A percentile compares a stretch with the other conserved stretches of the same genome.
Evolutionary conservation across 2,888 invertebrate species (phyloP).

Genomic region (Parnassius orleans): DNA sequence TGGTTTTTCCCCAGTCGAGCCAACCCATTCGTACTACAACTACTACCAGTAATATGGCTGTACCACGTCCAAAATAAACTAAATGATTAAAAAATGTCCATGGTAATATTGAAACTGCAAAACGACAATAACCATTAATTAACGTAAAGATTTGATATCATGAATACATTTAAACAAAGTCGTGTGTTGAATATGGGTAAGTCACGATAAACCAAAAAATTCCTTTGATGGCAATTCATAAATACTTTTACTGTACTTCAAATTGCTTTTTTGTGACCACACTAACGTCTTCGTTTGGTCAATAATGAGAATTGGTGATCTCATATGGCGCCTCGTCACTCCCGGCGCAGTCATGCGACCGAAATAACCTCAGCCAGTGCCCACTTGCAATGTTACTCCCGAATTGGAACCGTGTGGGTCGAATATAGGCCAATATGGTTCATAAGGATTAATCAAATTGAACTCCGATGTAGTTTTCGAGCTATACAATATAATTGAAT

Average conservation of each 20-base stretch:
- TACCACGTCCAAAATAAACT: too few relatives aligned
- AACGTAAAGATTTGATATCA: too few relatives aligned
- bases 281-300: slow-evolving; percentile 35
- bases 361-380: slow-evolving; percentile 57
- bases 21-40: too few relatives aligned
- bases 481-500: too few relatives aligned
- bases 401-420: slow-evolving; percentile 53
- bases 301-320: slow-evolving; percentile 64
- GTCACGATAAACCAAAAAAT: slow-evolving; percentile 1
- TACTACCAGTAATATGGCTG: too few relatives aligned
- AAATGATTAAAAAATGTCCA: too few relatives aligned
- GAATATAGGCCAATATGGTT: slow-evolving; percentile 43
- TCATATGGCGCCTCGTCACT: slow-evolving; percentile 65
- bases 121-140: too few relatives aligned
- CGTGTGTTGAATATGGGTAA: slow-evolving; percentile 11
- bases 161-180: neutral
- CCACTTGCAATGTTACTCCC: slow-evolving; percentile 50
- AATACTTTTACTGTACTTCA: slow-evolving; percentile 8
- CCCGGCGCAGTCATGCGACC: slow-evolving; percentile 59
- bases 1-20: too few relatives aligned
- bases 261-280: slow-evolving; percentile 19
- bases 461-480: neutral
- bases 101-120: too few relatives aligned
- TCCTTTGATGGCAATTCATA: slow-evolving; percentile 15
- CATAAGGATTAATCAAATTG: slow-evolving; percentile 11